phyloP scores from a whole-genome alignment of 1,140 invertebrate species.

The Aphidius gifuensis region DNA sequence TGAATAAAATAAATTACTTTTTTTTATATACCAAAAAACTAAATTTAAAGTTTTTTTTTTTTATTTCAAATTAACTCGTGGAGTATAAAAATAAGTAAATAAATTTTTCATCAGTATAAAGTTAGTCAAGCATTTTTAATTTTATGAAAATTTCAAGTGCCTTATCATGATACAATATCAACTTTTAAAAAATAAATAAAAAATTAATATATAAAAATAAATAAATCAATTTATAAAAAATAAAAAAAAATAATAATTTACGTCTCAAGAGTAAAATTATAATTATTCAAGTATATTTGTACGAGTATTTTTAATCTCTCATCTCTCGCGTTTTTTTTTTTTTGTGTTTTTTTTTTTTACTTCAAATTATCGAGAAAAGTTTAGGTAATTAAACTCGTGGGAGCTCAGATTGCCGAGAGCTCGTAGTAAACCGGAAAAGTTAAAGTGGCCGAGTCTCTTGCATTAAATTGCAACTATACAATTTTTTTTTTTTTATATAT shows the following conservation, averaged over 20 bases:
- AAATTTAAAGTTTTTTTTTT: too few relatives aligned
- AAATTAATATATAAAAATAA: constrained; percentile 8
- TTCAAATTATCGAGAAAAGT: constrained; percentile 49
- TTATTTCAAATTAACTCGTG: too few relatives aligned
- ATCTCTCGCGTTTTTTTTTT: constrained; percentile 4
- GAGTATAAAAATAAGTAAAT: too few relatives aligned
- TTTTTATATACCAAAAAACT: too few relatives aligned
- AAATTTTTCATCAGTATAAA: too few relatives aligned
- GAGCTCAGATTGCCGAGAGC: constrained; percentile 44
- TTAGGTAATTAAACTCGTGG: constrained; percentile 48
- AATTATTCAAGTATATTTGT: constrained; percentile 5
- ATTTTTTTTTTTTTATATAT: constrained; percentile 17
- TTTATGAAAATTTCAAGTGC: too few relatives aligned
- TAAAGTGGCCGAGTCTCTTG: constrained; percentile 44
- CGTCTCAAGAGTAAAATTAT: constrained; percentile 13
- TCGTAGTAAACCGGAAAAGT: constrained; percentile 42
- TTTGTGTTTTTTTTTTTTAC: neutral
- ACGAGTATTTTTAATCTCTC: neutral
- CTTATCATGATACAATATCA: too few relatives aligned
- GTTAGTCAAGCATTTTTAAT: too few relatives aligned
- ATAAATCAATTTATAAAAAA: neutral
- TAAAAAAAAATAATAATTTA: neutral
- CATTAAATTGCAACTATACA: constrained; percentile 35
- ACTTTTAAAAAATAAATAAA: neutral
- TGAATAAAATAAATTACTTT: too few relatives aligned